phyloP scores from a whole-genome alignment of 2,113 vertebrate species.

The Callipepla squamata region DNA sequence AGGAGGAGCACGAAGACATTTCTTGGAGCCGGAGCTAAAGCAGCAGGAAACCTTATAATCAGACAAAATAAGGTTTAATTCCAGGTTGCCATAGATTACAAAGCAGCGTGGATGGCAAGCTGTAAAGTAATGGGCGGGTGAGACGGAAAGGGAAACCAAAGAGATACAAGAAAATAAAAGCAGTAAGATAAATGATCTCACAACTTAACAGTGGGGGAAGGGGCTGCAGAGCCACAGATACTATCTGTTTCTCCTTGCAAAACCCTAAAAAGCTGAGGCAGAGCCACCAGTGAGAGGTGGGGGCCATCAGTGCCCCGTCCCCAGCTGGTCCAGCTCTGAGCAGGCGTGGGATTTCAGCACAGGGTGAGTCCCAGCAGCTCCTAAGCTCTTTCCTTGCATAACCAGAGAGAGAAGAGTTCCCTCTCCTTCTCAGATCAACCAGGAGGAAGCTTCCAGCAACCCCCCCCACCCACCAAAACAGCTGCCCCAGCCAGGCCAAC shows the following conservation, averaged over 20 bases:
- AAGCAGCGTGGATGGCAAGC: not conserved
- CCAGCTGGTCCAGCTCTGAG: no score
- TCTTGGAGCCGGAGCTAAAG: slow-evolving; percentile 31
- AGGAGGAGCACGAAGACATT: slow-evolving; percentile 16
- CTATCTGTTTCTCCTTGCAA: not conserved
- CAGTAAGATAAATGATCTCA: not conserved
- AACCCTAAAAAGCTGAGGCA: not conserved
- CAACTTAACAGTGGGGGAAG: not conserved
- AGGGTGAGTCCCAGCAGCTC: not conserved
- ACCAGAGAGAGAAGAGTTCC: not conserved
- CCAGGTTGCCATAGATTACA: slow-evolving; percentile 47
- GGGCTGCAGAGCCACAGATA: not conserved
- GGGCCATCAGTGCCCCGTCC: not conserved
- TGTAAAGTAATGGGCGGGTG: not conserved
- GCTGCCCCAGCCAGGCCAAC: fast-evolving
- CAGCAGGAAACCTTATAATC: slow-evolving; percentile 37
- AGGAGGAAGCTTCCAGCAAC: not conserved
- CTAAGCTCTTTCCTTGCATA: not conserved
- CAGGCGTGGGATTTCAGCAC: not conserved
- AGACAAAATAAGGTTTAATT: slow-evolving; percentile 56
- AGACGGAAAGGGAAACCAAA: not conserved
- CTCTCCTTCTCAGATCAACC: not conserved
- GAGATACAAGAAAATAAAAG: not conserved
- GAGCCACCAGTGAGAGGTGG: not conserved
- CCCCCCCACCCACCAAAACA: not conserved